Evolutionary conservation across 1,140 invertebrate genomes (phyloP).

Genomic region (Agrilus planipennis): DNA sequence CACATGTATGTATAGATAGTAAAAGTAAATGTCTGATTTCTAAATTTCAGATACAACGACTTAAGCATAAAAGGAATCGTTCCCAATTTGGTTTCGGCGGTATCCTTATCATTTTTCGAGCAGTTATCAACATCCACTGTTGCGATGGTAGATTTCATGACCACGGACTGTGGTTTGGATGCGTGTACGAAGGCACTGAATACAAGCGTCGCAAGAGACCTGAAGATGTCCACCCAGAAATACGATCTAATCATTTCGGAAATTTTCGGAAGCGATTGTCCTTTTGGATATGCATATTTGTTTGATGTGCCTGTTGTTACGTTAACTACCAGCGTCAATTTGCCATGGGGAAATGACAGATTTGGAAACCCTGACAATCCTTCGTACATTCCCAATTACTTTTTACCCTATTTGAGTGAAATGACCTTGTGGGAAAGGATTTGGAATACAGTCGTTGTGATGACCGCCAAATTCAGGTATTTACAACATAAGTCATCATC

Average conservation of each 20-base stretch:
- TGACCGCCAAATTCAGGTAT: no score
- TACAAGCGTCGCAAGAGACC: slow-evolving; percentile 2
- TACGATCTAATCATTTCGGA: slow-evolving; percentile 13
- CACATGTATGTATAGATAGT: no score
- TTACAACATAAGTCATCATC: no score
- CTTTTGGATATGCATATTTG: slow-evolving; percentile 35
- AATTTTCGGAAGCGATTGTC: slow-evolving; percentile 7
- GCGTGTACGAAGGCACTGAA: slow-evolving; percentile 2
- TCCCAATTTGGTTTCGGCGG: slow-evolving; percentile 8
- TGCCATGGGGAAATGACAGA: slow-evolving; percentile 38
- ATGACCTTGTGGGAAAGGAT: slow-evolving; percentile 47
- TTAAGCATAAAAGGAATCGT: slow-evolving; percentile 23
- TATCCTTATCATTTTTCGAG: not conserved
- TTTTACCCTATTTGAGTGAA: slow-evolving; percentile 31
- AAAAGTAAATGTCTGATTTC: no score
- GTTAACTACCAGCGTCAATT: slow-evolving; percentile 42
- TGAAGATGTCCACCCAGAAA: slow-evolving; percentile 10
- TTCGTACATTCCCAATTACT: slow-evolving; percentile 44
- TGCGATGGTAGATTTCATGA: not conserved
- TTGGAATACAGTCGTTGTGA: slow-evolving; percentile 25
- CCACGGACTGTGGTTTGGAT: not conserved
- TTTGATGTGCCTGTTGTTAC: slow-evolving; percentile 44
- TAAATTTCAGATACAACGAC: slow-evolving; percentile 26
- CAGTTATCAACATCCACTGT: not conserved
- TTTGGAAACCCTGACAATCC: slow-evolving; percentile 47